phyloP scores from a whole-genome alignment of 2,888 invertebrate genomes.

The Endomychus coccineus region DNA sequence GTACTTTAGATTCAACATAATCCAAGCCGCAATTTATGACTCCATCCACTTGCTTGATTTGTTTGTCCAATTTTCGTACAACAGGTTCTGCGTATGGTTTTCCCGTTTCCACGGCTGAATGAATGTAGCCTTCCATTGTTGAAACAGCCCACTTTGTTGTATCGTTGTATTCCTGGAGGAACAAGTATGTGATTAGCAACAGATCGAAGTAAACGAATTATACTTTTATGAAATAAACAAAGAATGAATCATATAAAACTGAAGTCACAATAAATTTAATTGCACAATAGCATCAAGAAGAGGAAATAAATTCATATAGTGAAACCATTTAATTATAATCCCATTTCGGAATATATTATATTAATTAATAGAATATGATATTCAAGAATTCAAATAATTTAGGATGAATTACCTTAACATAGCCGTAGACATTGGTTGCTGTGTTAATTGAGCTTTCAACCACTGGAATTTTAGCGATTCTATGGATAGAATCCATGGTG shows the following conservation, averaged over 20 bases:
- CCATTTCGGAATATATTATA: too few species aligned
- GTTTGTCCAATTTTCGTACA: conserved; percentile 47
- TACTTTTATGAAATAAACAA: too few species aligned
- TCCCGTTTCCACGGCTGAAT: conserved; percentile 48
- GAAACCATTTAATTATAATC: too few species aligned
- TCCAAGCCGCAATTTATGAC: conserved; percentile 50
- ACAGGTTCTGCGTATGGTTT: conserved; percentile 47
- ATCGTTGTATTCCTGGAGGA: conserved; percentile 45
- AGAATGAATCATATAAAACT: too few species aligned
- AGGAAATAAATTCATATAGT: too few species aligned
- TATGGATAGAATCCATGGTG: conserved; percentile 50
- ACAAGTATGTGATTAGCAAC: too few species aligned
- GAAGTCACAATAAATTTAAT: too few species aligned
- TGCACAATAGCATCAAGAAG: too few species aligned
- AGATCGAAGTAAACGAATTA: too few species aligned
- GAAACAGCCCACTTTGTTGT: conserved; percentile 50
- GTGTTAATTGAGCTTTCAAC: conserved; percentile 52
- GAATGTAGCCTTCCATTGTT: conserved; percentile 49
- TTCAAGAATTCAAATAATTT: neutral
- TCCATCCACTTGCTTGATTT: conserved; percentile 49
- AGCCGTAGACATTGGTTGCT: conserved; percentile 50
- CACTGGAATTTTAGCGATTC: conserved; percentile 50
- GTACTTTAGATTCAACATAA: conserved; percentile 50
- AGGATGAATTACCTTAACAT: conserved; percentile 47
- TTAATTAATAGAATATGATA: neutral